Conservation (phyloP, 2,888 invertebrate genomes). For the Catocala nupta region DNA sequence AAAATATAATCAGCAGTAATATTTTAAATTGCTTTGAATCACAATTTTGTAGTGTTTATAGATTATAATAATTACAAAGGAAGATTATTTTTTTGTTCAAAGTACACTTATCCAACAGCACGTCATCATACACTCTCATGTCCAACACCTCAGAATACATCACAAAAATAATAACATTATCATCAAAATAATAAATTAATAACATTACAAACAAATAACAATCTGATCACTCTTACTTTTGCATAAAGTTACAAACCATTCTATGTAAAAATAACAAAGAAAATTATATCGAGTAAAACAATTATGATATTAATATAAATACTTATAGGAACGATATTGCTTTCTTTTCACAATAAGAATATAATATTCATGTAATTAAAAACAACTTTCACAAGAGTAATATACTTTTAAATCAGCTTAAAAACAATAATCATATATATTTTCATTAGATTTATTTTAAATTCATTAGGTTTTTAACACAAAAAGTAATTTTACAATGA, state of each 20-base stretch:
- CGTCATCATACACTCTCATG: constrained; percentile 62
- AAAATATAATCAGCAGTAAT: constrained; percentile 84
- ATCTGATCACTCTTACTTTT: not conserved
- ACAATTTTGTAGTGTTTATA: constrained; percentile 86
- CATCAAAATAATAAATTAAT: constrained; percentile 6
- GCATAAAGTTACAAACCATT: not conserved
- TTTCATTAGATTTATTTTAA: too few relatives aligned
- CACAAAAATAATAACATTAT: constrained; percentile 20
- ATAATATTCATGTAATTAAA: constrained; percentile 26
- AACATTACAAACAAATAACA: not conserved
- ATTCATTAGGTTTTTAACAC: too few relatives aligned
- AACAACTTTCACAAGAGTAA: not conserved
- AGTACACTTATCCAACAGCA: constrained; percentile 75
- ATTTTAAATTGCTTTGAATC: constrained; percentile 87
- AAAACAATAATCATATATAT: too few relatives aligned
- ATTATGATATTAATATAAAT: constrained; percentile 1
- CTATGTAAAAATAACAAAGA: not conserved
- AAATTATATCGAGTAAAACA: too few relatives aligned
- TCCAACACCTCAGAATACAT: constrained; percentile 60
- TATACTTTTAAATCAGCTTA: too few relatives aligned
- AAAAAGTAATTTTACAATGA: too few relatives aligned
- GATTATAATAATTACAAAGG: constrained; percentile 86
- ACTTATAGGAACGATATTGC: constrained; percentile 46
- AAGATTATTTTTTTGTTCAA: constrained; percentile 82
- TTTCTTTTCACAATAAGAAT: constrained; percentile 42